These are phyloP conservation scores for Microchirus variegatus DNA, from an alignment of 2,797 vertebrate genomes.

Conservation along the genomic window DNA sequence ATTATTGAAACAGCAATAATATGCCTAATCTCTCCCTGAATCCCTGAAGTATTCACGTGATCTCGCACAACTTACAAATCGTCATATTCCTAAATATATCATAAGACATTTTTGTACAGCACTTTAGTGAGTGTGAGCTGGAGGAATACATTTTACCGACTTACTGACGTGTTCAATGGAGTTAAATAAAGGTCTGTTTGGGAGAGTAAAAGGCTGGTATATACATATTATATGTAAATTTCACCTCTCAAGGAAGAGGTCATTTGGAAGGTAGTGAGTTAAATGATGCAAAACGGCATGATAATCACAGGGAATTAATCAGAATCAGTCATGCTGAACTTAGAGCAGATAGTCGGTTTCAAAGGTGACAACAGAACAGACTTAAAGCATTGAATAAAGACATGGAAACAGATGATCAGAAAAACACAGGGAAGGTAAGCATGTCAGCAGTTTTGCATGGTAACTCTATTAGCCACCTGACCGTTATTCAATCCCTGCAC, in stretches of 20 bases:
- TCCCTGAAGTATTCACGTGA: conserved; percentile 15
- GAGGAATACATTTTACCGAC: too few relatives aligned
- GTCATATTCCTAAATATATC: neutral
- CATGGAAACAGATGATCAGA: conserved; percentile 23
- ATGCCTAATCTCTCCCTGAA: conserved; percentile 21
- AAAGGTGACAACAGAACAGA: conserved; percentile 41
- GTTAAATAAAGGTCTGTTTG: neutral
- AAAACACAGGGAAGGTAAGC: conserved; percentile 13
- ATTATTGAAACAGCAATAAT: conserved; percentile 45
- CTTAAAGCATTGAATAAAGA: conserved; percentile 36
- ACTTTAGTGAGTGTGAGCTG: too few relatives aligned
- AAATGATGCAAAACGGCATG: conserved; percentile 63
- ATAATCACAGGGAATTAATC: conserved; percentile 65
- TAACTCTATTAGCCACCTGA: neutral
- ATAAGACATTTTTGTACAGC: conserved; percentile 1
- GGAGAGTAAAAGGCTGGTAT: too few relatives aligned
- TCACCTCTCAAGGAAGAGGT: conserved; percentile 51
- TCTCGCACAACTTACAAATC: neutral
- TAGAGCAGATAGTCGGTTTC: conserved; percentile 46
- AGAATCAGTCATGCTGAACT: conserved; percentile 53
- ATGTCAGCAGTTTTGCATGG: neutral
- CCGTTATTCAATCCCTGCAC: neutral
- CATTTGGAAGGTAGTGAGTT: conserved; percentile 50
- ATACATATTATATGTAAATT: conserved; percentile 25
- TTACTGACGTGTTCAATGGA: neutral